Evolutionary conservation across 2,113 vertebrate species (phyloP).

Genomic region (Prietella phreatophila): DNA sequence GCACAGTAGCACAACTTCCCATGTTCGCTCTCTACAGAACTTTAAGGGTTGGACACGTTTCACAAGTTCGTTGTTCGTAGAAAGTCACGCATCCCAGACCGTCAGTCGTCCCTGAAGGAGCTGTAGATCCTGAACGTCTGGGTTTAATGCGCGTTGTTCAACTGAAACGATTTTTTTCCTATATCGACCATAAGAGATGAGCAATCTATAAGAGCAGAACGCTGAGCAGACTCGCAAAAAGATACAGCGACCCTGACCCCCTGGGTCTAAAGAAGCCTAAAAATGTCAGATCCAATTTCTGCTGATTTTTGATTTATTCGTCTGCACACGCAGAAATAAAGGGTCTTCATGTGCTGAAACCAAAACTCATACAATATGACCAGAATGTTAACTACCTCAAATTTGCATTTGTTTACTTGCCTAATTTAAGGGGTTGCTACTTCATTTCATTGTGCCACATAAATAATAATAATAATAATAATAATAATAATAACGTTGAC

Average conservation of each 20-base stretch:
- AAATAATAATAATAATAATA: neutral
- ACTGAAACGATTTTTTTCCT: neutral
- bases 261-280: neutral
- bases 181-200: no score
- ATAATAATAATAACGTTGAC: neutral
- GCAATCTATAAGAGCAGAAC: neutral
- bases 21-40: conserved; percentile 15
- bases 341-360: neutral
- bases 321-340: neutral
- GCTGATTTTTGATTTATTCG: neutral
- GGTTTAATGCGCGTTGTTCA: neutral
- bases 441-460: neutral
- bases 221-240: neutral
- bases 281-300: neutral
- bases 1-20: conserved; percentile 34
- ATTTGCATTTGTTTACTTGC: neutral
- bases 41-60: neutral
- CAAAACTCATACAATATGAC: neutral
- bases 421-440: neutral
- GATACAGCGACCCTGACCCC: neutral
- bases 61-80: neutral
- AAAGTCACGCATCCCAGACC: conserved; percentile 13
- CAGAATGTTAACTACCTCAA: no score
- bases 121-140: neutral
- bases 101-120: neutral